Base-by-base conservation (phyloP, 2,113 vertebrate species). In the Polypterus senegalus region DNA sequence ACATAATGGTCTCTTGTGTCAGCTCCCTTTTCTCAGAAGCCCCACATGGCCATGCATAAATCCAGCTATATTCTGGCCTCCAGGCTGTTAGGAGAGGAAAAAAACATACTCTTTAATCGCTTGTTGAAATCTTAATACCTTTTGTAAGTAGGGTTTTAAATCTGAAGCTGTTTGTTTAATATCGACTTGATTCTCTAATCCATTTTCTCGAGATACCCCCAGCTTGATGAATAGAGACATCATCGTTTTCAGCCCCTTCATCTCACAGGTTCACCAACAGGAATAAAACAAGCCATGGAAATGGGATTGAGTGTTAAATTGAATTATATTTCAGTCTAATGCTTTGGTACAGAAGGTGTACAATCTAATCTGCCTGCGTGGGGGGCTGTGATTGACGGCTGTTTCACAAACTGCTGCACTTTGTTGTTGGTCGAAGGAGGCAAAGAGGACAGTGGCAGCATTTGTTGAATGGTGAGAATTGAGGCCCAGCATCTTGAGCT, bases 341-440 rank as follows among this genome's bases (percentile, higher is more conserved):
- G 69, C 70, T 75, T 76, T 79, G 78, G 74, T 75, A 74, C 81
- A 78, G 83, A 81, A 79, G 79, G 79, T 81, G 81, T 73, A 67
- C 73, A 73, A 76, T 67, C 61, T 67, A 48, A 66, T 75, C 61
- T 66, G 75, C 67, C 70, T 67, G 75, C 76, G 1, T 27, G 27
- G 82, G 7, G 10, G 51, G 51, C 51, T 8, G 51, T 52, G 51
- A 52, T 52, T 52, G 51, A 52, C 51, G 10, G 51, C 51, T 52
- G 51, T 27, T 27, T 27, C 51, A 52, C 51, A 52, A 52, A 52
- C 27, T 27, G 51, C 51, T 52, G 3, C 51, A 27, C 27, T 27
- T 27, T 27, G 27, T 27, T 27, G 27, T 27, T 27, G 27, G 27
- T 27, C 27, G 2, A 27, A 27, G 27, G 27, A 27, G 27, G 27